Evolutionary conservation across 2,888 invertebrate genomes (phyloP).

Genomic region (Nomada hirtipes): DNA sequence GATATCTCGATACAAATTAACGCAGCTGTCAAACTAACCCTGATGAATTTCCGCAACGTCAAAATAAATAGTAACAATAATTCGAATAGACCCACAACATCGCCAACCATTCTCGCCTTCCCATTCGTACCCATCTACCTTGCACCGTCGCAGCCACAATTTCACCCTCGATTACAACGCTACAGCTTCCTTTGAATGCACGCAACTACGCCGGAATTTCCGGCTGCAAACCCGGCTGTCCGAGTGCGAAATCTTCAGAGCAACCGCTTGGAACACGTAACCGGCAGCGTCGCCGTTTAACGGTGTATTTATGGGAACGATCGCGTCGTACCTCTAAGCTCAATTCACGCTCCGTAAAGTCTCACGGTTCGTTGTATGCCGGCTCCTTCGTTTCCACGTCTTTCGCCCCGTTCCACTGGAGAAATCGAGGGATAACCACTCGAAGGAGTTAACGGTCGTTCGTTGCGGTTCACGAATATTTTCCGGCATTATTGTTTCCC

Average conservation of each 20-base stretch:
- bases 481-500: constrained; percentile 5
- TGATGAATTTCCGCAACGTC: too few relatives aligned
- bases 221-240: constrained; percentile 32
- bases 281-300: constrained; percentile 61
- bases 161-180: too few relatives aligned
- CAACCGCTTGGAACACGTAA: constrained; percentile 61
- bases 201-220: constrained; percentile 7
- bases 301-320: constrained; percentile 67
- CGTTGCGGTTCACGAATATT: constrained; percentile 14
- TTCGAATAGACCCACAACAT: too few relatives aligned
- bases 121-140: too few relatives aligned
- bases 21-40: too few relatives aligned
- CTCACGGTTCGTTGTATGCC: constrained; percentile 53
- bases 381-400: constrained; percentile 48
- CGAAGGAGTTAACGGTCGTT: constrained; percentile 9
- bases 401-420: constrained; percentile 18
- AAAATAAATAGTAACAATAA: too few relatives aligned
- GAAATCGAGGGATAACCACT: neutral
- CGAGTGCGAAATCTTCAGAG: constrained; percentile 64
- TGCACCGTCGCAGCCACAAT: too few relatives aligned
- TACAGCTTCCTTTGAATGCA: neutral
- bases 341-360: constrained; percentile 69
- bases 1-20: too few relatives aligned
- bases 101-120: too few relatives aligned
- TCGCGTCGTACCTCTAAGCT: constrained; percentile 54